phyloP scores from a whole-genome alignment of 2,113 vertebrate species.

The Lasiurus cinereus region DNA sequence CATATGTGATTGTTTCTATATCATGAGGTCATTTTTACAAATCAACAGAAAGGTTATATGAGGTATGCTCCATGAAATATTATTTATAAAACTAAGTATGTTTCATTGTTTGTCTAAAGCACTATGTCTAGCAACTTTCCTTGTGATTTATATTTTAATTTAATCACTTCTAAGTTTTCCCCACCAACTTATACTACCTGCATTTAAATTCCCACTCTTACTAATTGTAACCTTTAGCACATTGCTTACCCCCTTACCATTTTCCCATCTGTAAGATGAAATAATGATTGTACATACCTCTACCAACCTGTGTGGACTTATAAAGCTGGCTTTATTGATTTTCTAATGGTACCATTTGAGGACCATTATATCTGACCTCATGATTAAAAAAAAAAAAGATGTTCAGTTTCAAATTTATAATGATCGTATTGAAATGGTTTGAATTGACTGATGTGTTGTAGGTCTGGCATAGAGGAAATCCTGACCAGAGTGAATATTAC shows the following conservation, averaged over 20 bases:
- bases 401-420: slow-evolving; percentile 53
- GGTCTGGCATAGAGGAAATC: slow-evolving; percentile 19
- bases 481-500: background rate
- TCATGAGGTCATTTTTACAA: background rate
- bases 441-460: slow-evolving; percentile 19
- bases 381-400: background rate
- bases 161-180: background rate
- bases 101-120: slow-evolving; percentile 29
- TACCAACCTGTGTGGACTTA: background rate
- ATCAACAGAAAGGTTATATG: background rate
- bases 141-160: background rate
- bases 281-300: background rate
- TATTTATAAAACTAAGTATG: background rate
- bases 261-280: background rate
- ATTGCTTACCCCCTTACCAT: background rate
- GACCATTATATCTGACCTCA: background rate
- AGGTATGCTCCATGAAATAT: background rate
- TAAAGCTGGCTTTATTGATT: background rate
- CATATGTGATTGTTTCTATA: background rate
- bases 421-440: slow-evolving; percentile 49
- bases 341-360: slow-evolving; percentile 1
- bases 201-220: background rate
- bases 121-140: background rate
- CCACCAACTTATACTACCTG: background rate
- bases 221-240: background rate